Percentiles rank a stretch among this genome's conserved stretches.
Conservation (phyloP, 2,113 vertebrate species). For the Mohoua ochrocephala region DNA sequence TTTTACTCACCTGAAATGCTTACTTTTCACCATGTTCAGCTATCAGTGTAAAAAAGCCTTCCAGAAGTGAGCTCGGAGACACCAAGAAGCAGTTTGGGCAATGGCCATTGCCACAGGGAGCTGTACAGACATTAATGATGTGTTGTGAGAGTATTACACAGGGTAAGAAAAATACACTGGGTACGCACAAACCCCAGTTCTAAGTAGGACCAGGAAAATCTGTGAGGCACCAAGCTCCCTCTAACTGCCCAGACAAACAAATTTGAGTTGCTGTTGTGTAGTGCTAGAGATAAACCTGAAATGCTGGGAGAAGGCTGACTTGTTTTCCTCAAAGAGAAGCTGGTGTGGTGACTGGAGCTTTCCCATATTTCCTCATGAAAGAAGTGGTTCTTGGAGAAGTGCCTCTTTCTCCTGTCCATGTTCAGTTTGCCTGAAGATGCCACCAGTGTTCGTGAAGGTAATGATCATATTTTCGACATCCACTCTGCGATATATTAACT, state of each 20-base stretch:
- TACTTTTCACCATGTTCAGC: not conserved
- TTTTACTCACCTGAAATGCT: not conserved
- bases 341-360: not conserved
- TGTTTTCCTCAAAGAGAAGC: not conserved
- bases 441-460: not conserved
- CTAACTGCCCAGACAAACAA: no score
- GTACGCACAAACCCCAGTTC: rapidly evolving
- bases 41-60: not conserved
- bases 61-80: not conserved
- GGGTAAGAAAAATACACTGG: not conserved
- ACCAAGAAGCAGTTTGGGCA: not conserved
- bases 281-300: not conserved
- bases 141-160: not conserved
- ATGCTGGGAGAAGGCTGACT: not conserved
- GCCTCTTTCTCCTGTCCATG: not conserved
- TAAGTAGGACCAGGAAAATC: not conserved
- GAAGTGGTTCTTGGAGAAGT: not conserved
- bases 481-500: not conserved
- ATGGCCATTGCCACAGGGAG: not conserved
- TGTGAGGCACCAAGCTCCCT: not conserved
- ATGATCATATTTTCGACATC: not conserved
- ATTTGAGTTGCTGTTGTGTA: not conserved
- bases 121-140: not conserved
- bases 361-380: not conserved
- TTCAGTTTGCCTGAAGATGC: not conserved